Conservation (phyloP, 2,797 vertebrate genomes). For the Mareca penelope region DNA sequence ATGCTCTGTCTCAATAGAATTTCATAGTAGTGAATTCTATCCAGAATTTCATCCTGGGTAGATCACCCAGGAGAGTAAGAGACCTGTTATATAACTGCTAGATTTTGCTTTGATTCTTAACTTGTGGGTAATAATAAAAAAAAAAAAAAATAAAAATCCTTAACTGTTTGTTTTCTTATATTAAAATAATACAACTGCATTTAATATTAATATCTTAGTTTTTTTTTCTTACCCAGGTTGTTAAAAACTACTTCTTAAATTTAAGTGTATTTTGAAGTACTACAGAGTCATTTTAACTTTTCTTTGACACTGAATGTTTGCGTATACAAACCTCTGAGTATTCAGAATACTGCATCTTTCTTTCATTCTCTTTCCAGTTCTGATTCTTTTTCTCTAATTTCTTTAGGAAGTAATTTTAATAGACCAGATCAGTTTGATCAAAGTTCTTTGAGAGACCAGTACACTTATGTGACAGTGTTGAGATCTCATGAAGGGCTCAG, state of each 20-base stretch:
- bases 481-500: not conserved
- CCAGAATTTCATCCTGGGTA: conserved; percentile 37
- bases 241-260: not conserved
- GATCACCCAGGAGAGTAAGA: conserved; percentile 55
- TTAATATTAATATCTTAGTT: not conserved
- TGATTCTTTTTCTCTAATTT: not conserved
- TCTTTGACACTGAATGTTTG: not conserved
- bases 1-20: conserved; percentile 17
- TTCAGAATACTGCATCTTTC: not conserved
- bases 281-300: not conserved
- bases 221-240: not conserved
- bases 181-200: not conserved
- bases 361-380: not conserved
- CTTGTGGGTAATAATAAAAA: conserved; percentile 55
- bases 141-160: not conserved
- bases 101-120: conserved; percentile 59
- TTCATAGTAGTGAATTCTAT: not conserved
- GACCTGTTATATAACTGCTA: conserved; percentile 50
- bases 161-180: conserved; percentile 20
- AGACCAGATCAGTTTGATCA: not conserved
- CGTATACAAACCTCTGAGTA: not conserved
- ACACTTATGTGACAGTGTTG: not conserved
- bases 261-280: not conserved
- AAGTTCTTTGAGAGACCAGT: not conserved
- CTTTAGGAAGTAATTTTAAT: not conserved